These are phyloP conservation scores for Neocrepidodera transversa DNA, from an alignment of 2,888 invertebrate species.

Conservation along the genomic window DNA sequence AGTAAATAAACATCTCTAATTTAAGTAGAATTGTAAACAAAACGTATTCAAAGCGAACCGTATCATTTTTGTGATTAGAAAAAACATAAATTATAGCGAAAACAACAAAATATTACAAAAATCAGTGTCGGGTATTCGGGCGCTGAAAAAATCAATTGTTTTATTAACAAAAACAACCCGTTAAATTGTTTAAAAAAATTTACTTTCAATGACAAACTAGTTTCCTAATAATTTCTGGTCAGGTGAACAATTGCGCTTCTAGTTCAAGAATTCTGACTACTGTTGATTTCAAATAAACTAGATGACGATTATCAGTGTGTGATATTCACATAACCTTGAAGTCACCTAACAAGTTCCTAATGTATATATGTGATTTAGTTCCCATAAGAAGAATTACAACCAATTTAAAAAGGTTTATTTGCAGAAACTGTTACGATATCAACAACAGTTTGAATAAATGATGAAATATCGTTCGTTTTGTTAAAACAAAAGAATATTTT, in stretches of 20 bases:
- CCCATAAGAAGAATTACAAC: conserved; percentile 8
- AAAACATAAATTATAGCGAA: no score
- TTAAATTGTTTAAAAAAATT: not conserved
- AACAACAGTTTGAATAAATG: no score
- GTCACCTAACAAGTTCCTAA: conserved; percentile 21
- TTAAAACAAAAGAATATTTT: no score
- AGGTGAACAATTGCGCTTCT: conserved; percentile 25
- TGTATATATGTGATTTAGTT: conserved; percentile 15
- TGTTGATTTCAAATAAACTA: conserved; percentile 20
- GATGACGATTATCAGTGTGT: conserved; percentile 16
- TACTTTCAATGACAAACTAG: conserved; percentile 11
- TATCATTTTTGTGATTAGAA: no score
- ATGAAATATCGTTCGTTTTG: no score
- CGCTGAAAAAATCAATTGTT: no score
- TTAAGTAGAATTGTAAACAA: no score
- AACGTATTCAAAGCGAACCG: no score
- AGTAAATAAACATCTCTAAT: no score
- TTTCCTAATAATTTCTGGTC: conserved; percentile 19
- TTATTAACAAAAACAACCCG: no score
- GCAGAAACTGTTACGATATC: not conserved
- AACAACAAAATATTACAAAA: no score
- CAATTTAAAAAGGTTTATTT: not conserved
- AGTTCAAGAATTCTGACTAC: conserved; percentile 23
- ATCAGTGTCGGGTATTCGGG: no score
- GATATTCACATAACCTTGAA: conserved; percentile 27